Evolutionary conservation across 2,113 vertebrate genomes (phyloP), one percentile per base, ranked within the genome.

Genomic region (Vanacampus margaritifer): DNA sequence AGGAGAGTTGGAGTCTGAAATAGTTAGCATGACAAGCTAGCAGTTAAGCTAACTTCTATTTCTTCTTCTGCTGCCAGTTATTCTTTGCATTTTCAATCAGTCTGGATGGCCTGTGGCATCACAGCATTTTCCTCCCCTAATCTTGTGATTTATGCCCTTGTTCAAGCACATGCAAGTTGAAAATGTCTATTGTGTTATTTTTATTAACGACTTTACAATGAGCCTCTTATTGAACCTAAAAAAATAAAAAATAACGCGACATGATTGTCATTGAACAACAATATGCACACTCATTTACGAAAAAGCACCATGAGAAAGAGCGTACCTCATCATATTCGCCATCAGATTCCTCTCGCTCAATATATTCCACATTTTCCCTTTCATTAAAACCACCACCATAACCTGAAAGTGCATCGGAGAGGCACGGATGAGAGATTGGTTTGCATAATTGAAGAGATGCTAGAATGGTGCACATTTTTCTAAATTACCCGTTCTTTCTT

Each of bases 331-430:
- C 97, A 5, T 99, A 99, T 86, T 99, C 97, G n/a, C 97, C 97
- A 50, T 99, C 97, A 0, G 97, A 99, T 68, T 99, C 97, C 75
- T 99, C 97, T 10, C 97, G 91, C 84, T 99, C 97, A 58, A 97
- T 99, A 76, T 99, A 99, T 5, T 98, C 97, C 35, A 99, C 94
- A 45, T 99, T 97, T 82, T 99, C 97, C 71, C 97, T 92, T 74
- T 99, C 97, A 68, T 99, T 99, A 82, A 99, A 99, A n/a, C 97
- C 97, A 67, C 97, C 97, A 68, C 97, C 97, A 9, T 99, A 99
- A n/a, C 97, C 97, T 99, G 67, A 67, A 54, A 57, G 2, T 36
- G 64, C 3, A 69, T n/a, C 0, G 54, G 3, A 37, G 26, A 14
- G 7, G 50, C 19, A 65, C 8, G 7, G 8, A 65, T 37, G 21